Conservation (phyloP, 2,113 vertebrate genomes). For the Apistogramma diplotaenia region DNA sequence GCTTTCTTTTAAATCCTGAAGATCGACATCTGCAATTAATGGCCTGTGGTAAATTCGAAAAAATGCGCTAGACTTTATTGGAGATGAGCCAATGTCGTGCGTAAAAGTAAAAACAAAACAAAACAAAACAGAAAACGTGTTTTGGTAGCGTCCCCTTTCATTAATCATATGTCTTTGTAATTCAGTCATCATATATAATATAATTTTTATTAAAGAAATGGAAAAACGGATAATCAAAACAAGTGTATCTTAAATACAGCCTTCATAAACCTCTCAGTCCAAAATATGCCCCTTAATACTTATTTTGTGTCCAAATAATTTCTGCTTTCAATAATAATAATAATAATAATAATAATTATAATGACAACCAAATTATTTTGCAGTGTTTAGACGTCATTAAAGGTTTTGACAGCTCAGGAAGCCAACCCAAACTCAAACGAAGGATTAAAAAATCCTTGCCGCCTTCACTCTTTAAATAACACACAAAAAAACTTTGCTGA, state of each 20-base stretch:
- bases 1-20: background rate
- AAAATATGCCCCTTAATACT: background rate
- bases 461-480: background rate
- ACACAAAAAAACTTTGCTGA: background rate
- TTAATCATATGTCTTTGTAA: background rate
- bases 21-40: background rate
- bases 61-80: background rate
- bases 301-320: background rate
- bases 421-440: background rate
- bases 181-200: background rate
- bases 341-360: fast-evolving
- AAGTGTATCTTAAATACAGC: background rate
- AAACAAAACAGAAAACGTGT: background rate
- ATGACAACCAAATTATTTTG: background rate
- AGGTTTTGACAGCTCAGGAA: background rate
- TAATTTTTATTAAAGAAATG: background rate
- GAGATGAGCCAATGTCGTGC: background rate
- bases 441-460: background rate
- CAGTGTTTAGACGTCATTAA: background rate
- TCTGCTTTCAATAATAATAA: background rate
- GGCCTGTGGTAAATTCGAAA: background rate
- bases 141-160: background rate
- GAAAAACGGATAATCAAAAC: no score
- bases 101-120: background rate
- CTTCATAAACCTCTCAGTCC: background rate